Percentiles rank a stretch among this genome's conserved stretches.
Evolutionary conservation across 2,113 vertebrate species (phyloP).

Genomic region (Mormyrus lacerda): DNA sequence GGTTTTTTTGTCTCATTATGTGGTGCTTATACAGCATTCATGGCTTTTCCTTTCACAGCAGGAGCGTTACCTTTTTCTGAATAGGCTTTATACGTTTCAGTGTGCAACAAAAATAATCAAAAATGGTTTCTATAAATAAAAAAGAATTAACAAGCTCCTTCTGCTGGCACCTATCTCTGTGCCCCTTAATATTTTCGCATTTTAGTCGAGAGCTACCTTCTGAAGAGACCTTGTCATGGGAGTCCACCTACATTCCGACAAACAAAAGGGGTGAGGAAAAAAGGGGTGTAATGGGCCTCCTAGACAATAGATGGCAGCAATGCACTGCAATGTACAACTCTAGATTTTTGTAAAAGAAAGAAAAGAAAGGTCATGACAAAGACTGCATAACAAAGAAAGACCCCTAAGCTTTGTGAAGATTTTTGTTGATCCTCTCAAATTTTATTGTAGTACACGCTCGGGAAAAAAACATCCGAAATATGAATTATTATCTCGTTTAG

Average conservation of each 20-base stretch:
- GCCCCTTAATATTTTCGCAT: not conserved
- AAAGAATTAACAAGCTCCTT: not conserved
- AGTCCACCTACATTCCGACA: not conserved
- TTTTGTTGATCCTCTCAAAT: too few relatives aligned
- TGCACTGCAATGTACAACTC: too few relatives aligned
- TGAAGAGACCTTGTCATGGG: not conserved
- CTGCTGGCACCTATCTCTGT: not conserved
- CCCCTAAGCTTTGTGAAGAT: not conserved
- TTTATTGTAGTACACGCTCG: not conserved
- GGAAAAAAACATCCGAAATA: not conserved
- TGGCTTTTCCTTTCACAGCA: not conserved
- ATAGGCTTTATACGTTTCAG: not conserved
- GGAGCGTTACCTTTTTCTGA: not conserved
- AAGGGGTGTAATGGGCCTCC: not conserved
- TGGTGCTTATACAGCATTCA: not conserved
- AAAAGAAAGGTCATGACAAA: not conserved
- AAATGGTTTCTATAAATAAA: not conserved
- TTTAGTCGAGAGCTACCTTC: not conserved
- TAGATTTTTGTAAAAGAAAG: not conserved
- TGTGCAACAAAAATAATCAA: not conserved
- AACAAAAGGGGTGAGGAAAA: not conserved
- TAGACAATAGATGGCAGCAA: not conserved
- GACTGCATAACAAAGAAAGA: not conserved
- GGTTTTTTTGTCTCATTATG: not conserved
- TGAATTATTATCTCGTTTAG: not conserved